Base-by-base conservation (phyloP, 2,113 vertebrate genomes). In the Rhinopomastus cyanomelas region DNA sequence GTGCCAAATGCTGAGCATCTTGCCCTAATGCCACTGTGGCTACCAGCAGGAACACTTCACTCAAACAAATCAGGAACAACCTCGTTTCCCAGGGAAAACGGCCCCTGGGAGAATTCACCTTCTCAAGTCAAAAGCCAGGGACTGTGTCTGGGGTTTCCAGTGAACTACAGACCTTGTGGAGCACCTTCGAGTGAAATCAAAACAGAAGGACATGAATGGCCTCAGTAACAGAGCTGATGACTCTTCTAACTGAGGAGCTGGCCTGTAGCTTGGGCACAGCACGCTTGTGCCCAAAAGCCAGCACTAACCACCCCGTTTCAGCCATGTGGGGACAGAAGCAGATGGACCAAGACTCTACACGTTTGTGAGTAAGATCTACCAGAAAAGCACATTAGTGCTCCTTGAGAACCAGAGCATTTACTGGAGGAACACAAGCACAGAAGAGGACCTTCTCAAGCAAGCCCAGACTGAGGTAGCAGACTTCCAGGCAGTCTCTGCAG, bases 1-100 rank as follows among this genome's bases (percentile, higher is more conserved):
- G 26, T 59, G 88, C 77, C 95, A 95, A 96, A 95, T 48, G 76
- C 92, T 75, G 93, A 95, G 81, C 72, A 2, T 89, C 95, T 95
- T 72, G 69, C 93, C 92, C 95, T 88, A 91, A 85, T 92, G 87
- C 87, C 89, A 76, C 11, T 18, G 83, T 55, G 85, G 85, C 90
- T 95, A 90, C 72, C 62, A 96, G 94, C 90, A 87, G 92, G 91
- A 95, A 96, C 85, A 93, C 77, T 95, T 93, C 89, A 81, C 20
- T 36, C 66, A 87, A 89, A 89, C 91, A 96, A 96, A 95, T 96
- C 94, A 95, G 78, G 81, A 91, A 90, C 87, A 95, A 96, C 93
- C 93, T 90, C 66, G 85, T 92, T 96, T 96, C 77, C 37, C 53
- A 73, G 19, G 39, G 88, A 73, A 93, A 89, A 95, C 30, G 55